Base-by-base conservation (phyloP, 2,888 invertebrate genomes). In the Octodonta nipae region DNA sequence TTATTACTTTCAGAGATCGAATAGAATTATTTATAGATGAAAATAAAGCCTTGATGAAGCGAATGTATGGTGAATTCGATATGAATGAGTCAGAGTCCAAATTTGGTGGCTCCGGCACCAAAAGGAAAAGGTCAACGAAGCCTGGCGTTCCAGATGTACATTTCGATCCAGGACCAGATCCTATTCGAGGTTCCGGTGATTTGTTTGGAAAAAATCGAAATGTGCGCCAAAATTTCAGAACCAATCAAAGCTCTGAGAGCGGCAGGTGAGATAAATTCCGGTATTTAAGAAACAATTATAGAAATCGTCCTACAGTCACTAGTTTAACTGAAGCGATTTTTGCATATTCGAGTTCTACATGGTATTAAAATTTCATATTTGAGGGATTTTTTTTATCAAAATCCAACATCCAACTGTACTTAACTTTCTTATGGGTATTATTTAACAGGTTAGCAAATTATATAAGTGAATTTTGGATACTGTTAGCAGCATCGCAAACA, bases 1-100 rank as follows among this genome's bases (percentile, higher is more conserved):
- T n/a, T 15, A 29, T 31, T 20, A 24, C 34, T 68, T 71, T 30
- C 67, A 91, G 89, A 63, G 86, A 87, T 44, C 77, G 81, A 57
- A 91, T 91, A 60, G 88, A 89, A 59, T 70, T 73, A 41, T 91
- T 89, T 64, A 91, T 91, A 53, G 89, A 91, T 54, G 88, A 91
- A 60, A 91, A 91, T 60, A 91, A 91, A 61, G 89, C 89, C 33
- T 60, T 91, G 45, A 88, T 89, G 73, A 80, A 85, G 55, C 71
- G 89, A 37, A 91, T 91, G 91, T 89, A 88, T 56, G 91, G 91
- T 0, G 86, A 88, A 47, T 89, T 89, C 55, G 73, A 75, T 43
- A 73, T 76, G 69, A 68, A 46, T 0, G 45, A 47, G 16, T 33
- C 34, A 15, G 22, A 22, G 2, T 66, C 72, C 5, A 69, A 71